A percentile compares a stretch with the other conserved stretches of the same genome.
These are phyloP conservation scores for Andrena hattorfiana DNA, from an alignment of 2,888 invertebrate genomes.

Conservation along the genomic window DNA sequence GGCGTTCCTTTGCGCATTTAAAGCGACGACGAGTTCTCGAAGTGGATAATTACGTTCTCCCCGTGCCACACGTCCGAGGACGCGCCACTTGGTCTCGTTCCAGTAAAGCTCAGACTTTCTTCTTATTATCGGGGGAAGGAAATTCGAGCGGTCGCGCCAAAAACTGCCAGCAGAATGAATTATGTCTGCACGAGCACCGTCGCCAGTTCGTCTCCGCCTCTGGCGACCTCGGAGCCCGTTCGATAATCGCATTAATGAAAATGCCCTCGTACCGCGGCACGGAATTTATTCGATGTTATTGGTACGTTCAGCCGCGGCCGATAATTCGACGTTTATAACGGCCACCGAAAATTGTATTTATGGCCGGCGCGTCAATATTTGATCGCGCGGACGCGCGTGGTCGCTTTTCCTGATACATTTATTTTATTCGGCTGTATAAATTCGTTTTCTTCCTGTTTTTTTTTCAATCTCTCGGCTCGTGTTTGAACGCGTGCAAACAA, in stretches of 20 bases:
- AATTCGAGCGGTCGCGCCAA: conserved; percentile 56
- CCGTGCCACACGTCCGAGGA: conserved; percentile 40
- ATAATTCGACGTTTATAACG: conserved; percentile 66
- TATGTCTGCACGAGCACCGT: conserved; percentile 51
- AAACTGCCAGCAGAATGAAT: conserved; percentile 62
- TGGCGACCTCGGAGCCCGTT: conserved; percentile 36
- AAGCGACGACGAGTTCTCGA: conserved; percentile 59
- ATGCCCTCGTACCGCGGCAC: conserved; percentile 50
- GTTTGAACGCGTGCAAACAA: neutral
- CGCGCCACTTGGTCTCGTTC: conserved; percentile 71
- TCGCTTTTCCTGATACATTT: conserved; percentile 21
- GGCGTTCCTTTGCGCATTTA: conserved; percentile 34
- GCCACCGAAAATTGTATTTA: conserved; percentile 62
- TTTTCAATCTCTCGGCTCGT: neutral
- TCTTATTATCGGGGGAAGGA: conserved; percentile 54
- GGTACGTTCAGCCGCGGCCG: conserved; percentile 42
- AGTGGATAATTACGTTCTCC: conserved; percentile 69
- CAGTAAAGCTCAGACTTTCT: conserved; percentile 65
- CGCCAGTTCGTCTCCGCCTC: conserved; percentile 29
- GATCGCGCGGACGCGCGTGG: conserved; percentile 28
- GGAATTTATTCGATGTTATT: conserved; percentile 69
- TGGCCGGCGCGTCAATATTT: conserved; percentile 57
- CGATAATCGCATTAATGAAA: conserved; percentile 64
- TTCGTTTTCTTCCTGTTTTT: conserved; percentile 2
- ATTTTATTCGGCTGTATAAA: neutral